phyloP scores from a whole-genome alignment of 2,888 invertebrate species.

The Kuschelorhynchus macadamiae region DNA sequence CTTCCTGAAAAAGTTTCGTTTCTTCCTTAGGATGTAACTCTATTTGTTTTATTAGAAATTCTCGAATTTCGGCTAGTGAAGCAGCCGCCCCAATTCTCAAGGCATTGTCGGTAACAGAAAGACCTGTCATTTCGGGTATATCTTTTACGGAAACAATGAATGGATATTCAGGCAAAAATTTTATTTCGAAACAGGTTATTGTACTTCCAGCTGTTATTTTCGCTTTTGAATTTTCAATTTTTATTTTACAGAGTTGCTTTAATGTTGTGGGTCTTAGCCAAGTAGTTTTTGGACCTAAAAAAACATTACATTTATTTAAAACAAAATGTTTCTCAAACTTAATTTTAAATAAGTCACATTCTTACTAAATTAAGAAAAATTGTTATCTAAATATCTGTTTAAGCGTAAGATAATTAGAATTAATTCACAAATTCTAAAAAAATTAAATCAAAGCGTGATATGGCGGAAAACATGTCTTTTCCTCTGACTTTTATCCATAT shows the following conservation, averaged over 20 bases:
- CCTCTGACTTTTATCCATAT: no score
- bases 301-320: background rate
- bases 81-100: constrained; percentile 78
- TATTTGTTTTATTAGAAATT: constrained; percentile 73
- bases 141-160: constrained; percentile 81
- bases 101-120: constrained; percentile 66
- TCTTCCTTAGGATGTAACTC: constrained; percentile 70
- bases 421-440: no score
- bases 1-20: constrained; percentile 77
- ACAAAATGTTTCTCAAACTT: no score
- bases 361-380: no score
- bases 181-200: constrained; percentile 83
- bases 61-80: constrained; percentile 83
- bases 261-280: constrained; percentile 77
- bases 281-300: constrained; percentile 10
- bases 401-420: no score
- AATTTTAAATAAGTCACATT: no score
- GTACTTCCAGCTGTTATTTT: constrained; percentile 92
- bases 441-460: no score
- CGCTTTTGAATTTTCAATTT: constrained; percentile 76
- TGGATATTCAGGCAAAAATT: constrained; percentile 88
- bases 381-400: no score
- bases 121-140: constrained; percentile 78
- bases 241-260: constrained; percentile 77
- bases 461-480: no score